Evolutionary conservation across 2,113 vertebrate species (phyloP), one percentile per base, ranked within the genome.

Genomic region (Tricholaema leucomelas): DNA sequence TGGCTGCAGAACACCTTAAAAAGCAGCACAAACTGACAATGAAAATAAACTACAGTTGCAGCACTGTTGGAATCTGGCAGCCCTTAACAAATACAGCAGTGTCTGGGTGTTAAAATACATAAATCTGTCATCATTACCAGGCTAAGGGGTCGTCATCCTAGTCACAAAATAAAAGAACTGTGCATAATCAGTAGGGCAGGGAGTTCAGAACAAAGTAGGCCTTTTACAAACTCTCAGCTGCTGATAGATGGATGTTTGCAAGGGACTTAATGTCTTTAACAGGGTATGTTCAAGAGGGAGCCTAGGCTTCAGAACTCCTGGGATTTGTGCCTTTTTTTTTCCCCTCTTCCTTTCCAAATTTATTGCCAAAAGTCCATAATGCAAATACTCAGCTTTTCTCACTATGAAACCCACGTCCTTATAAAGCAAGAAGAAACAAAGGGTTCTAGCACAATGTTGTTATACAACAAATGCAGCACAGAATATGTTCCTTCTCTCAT

Each of bases 191-290:
- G 97, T 90, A 97, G 92, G 94, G 96, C 97, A 96, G 86, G 92
- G 91, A 95, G 94, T 95, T 95, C 91, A 83, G 96, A 97, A 96
- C 96, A 98, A 95, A 95, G 93, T 94, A 74, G 25, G 91, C 92
- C 94, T 96, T 97, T 97, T 91, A 95, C 93, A 97, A 95, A 97
- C 94, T 86, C 94, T 92, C 91, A 67, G 75, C 94, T 92, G 96
- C 95, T 97, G 96, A 98, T 94, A 96, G 96, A 97, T 97, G 94
- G 97, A 97, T 95, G 93, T 95, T 95, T 96, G 95, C 95, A 94
- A 93, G 95, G 87, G 97, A 96, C 94, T 95, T 97, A 97, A 98
- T 97, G 97, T 96, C 93, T 97, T 98, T 97, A 94, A 90, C 97
- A 97, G 97, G 87, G 95, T 90, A 93, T 6, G 6, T 90, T 95